Base-by-base conservation (phyloP, 2,797 vertebrate species). In the Chiroxiphia lanceolata region DNA sequence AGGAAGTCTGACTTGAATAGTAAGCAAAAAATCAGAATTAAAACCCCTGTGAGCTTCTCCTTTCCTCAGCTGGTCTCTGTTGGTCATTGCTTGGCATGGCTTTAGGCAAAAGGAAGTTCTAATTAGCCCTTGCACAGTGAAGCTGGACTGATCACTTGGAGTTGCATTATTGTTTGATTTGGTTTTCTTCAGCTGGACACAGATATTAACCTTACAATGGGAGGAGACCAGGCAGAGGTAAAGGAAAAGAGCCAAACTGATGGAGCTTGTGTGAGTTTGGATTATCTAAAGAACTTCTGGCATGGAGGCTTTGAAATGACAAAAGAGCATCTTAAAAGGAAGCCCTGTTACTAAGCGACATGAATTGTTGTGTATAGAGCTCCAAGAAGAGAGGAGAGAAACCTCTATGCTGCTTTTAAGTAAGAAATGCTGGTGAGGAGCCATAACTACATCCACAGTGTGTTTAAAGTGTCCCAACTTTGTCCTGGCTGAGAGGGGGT, bases 311-410 rank as follows among this genome's bases (percentile, higher is more conserved):
- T 94, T 91, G 65, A 84, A 75, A 88, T 77, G 2, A 89, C 71
- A 83, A 85, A 91, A 78, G 48, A 81, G 34, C 54, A 63, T 76
- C 67, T 53, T 72, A 69, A 95, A 92, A 91, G 65, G 76, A 94
- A 93, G 53, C 47, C 26, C 42, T 54, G 79, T 83, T 93, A 70
- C 76, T 84, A 76, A 68, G 69, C 3, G 8, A 82, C 56, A 13
- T 18, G 36, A 51, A 67, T n/a, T 86, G 34, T 69, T 3, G 0
- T 33, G 8, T 40, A 31, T 11, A 65, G 47, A 81, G 40, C 40
- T 81, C 20, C 18, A 23, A 47, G 50, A 91, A 88, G 76, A 59
- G 19, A 67, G 40, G 25, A 60, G 26, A 86, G 48, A 68, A 85
- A 86, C 6, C 17, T 72, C n/a, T 70, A 6, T 33, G 36, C 8